Base-by-base conservation (phyloP, 2,113 vertebrate species). In the Protobothrops mucrosquamatus region DNA sequence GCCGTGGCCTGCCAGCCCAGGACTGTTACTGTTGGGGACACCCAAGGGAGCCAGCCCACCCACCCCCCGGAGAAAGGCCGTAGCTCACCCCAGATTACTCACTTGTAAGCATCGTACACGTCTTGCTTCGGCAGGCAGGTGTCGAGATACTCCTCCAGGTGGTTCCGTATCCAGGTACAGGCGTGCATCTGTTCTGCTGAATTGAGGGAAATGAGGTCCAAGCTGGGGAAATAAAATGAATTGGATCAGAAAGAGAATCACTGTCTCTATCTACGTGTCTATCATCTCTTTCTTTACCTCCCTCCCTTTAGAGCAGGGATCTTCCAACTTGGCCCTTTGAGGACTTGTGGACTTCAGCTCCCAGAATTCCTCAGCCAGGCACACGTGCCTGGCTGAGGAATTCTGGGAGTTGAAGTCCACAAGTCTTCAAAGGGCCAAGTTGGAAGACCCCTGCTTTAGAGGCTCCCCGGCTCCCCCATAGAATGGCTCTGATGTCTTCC, bases 121-220 rank as follows among this genome's bases (percentile, higher is more conserved):
- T 99, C 99, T 96, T 99, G 99, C 94, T 99, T 99, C 93, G 99
- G 99, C 94, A 99, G 97, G 88, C 99, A 99, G 96, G 99, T 99
- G 97, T 99, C 99, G 0, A 98, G 97, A 92, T 99, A 99, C 94
- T 99, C 98, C 93, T 99, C 99, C 94, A 99, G 98, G 97, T 99
- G 99, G 94, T 98, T 98, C 39, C 99, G 98, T 96, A 99, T 99
- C 99, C 99, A 99, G 96, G 97, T 98, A 85, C 98, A 99, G 2
- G 99, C 98, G 74, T 99, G 98, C 95, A 99, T 98, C 95, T 98
- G 99, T 85, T 99, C 98, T 0, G 98, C 97, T 0, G 97, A 98
- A 97, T 97, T 98, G 81, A 98, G 97, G 0, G 97, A 97, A 34
- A 97, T 97, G 3, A 98, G 97, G 92, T 99, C 98, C 4, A 98